Conservation (phyloP, 1,140 invertebrate species). For the Bombus huntii region DNA sequence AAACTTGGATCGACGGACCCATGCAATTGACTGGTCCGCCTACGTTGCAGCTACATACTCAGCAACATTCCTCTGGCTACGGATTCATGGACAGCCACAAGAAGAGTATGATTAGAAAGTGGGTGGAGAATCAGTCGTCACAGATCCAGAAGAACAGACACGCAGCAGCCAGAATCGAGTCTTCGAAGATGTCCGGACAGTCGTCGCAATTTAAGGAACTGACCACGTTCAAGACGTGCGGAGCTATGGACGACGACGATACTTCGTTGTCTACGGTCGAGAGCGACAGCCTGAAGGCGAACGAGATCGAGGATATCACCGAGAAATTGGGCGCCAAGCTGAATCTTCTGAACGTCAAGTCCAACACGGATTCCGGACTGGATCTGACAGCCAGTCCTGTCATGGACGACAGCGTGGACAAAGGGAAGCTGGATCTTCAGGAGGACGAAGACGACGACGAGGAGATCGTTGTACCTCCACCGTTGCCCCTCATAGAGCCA, state of each 20-base stretch:
- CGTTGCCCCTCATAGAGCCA: slow-evolving; percentile 89
- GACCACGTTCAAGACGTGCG: slow-evolving; percentile 85
- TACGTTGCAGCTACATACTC: slow-evolving; percentile 74
- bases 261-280: slow-evolving; percentile 76
- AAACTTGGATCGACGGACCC: slow-evolving; percentile 97
- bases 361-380: slow-evolving; percentile 66
- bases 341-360: slow-evolving; percentile 77
- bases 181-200: slow-evolving; percentile 77
- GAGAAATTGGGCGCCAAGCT: slow-evolving; percentile 78
- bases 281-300: slow-evolving; percentile 77
- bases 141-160: slow-evolving; percentile 85
- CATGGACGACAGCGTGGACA: slow-evolving; percentile 74
- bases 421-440: slow-evolving; percentile 69
- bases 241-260: slow-evolving; percentile 75
- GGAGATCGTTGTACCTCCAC: slow-evolving; percentile 89
- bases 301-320: slow-evolving; percentile 79
- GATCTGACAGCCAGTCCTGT: slow-evolving; percentile 68
- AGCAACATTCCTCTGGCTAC: slow-evolving; percentile 84
- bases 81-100: slow-evolving; percentile 96
- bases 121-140: slow-evolving; percentile 95
- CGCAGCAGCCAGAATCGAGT: slow-evolving; percentile 78
- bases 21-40: slow-evolving; percentile 81
- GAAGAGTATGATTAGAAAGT: slow-evolving; percentile 95
- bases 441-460: slow-evolving; percentile 87
- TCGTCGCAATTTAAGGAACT: slow-evolving; percentile 84